phyloP scores from a whole-genome alignment of 2,797 vertebrate genomes.

The Sebastes flavidus region DNA sequence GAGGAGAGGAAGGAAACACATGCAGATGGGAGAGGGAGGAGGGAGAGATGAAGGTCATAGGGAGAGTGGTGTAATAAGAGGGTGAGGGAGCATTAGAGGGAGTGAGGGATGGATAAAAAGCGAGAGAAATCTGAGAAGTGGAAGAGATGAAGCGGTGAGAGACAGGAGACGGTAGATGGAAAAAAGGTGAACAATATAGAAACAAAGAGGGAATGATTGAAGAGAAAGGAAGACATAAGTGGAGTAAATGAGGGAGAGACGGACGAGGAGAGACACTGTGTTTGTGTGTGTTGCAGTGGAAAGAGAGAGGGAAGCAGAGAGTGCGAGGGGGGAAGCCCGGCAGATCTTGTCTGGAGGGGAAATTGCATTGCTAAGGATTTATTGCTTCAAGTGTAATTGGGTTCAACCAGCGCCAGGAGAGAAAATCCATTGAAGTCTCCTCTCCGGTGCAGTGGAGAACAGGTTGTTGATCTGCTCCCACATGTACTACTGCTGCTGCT shows the following conservation, averaged over 20 bases:
- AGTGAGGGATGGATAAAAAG: constrained; percentile 21
- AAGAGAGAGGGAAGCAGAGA: not conserved
- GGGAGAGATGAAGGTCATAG: constrained; percentile 45
- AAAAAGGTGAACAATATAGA: constrained; percentile 1
- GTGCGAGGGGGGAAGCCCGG: constrained; percentile 54
- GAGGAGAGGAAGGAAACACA: constrained; percentile 11
- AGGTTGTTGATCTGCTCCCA: constrained; percentile 39
- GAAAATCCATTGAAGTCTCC: constrained; percentile 78
- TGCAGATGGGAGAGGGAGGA: not conserved
- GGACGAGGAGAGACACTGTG: not conserved
- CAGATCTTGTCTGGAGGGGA: constrained; percentile 76
- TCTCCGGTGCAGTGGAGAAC: constrained; percentile 42
- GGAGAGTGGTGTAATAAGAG: constrained; percentile 40
- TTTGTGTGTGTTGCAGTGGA: constrained; percentile 22
- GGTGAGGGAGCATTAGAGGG: constrained; percentile 19
- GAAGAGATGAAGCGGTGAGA: not conserved
- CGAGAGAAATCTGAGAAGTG: not conserved
- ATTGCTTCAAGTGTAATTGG: constrained; percentile 84
- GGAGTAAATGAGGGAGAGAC: constrained; percentile 18
- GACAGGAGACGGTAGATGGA: not conserved
- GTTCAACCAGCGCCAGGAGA: constrained; percentile 79
- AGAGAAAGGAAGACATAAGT: constrained; percentile 15
- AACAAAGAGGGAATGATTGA: constrained; percentile 21
- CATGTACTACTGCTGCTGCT: constrained; percentile 1
- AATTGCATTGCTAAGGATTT: constrained; percentile 84